A percentile compares a stretch with the other conserved stretches of the same genome.
These are phyloP conservation scores for Chiridota heheva DNA, from an alignment of 35 echinoderm and acorn worm species.

Conservation along the genomic window DNA sequence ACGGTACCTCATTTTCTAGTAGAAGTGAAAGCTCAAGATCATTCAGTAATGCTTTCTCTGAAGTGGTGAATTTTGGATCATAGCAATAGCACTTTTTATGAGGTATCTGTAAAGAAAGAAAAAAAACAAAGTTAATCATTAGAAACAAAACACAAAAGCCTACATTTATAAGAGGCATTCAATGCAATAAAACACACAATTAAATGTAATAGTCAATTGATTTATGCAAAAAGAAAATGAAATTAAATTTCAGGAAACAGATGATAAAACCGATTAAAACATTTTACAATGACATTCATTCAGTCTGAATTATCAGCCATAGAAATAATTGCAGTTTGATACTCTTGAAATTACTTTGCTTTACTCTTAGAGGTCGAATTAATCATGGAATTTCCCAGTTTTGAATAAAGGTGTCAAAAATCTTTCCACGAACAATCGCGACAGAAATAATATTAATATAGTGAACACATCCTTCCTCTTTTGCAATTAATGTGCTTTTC, in stretches of 20 bases:
- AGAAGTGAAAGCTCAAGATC: constrained; percentile 53
- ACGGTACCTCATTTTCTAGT: constrained; percentile 74
- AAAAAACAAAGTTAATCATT: constrained; percentile 3
- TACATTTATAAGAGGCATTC: not conserved
- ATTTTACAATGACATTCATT: too few relatives aligned
- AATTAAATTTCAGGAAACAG: not conserved
- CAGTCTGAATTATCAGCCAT: too few relatives aligned
- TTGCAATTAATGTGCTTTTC: too few relatives aligned
- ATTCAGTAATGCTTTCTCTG: constrained; percentile 55
- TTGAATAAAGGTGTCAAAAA: too few relatives aligned
- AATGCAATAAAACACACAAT: not conserved
- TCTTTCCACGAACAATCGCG: too few relatives aligned
- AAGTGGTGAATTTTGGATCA: constrained; percentile 75
- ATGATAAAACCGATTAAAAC: too few relatives aligned
- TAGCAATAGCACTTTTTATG: constrained; percentile 56
- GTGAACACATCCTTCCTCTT: too few relatives aligned
- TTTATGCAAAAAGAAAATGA: not conserved
- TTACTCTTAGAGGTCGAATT: too few relatives aligned
- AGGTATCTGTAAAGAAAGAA: constrained; percentile 52
- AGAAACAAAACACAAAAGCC: not conserved
- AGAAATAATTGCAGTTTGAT: too few relatives aligned
- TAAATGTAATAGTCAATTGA: not conserved
- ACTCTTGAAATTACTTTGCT: too few relatives aligned
- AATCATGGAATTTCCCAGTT: too few relatives aligned
- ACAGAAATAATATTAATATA: too few relatives aligned